Percentiles rank a stretch among this genome's conserved stretches.
phyloP scores from a whole-genome alignment of 2,888 invertebrate genomes.

The Zaprionus bogoriensis region DNA sequence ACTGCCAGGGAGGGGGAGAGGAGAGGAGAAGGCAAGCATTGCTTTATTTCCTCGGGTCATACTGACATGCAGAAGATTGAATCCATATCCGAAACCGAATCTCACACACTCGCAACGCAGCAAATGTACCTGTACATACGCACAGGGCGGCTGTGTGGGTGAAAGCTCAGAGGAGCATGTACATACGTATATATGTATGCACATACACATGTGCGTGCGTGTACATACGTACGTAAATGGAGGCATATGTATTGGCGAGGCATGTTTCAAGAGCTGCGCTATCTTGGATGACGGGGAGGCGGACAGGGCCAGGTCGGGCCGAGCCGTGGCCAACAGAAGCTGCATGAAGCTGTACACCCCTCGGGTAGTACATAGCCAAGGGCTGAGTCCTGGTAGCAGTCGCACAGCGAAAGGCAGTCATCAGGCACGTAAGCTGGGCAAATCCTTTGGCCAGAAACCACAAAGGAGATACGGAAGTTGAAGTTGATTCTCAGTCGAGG shows the following conservation, averaged over 20 bases:
- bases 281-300: slow-evolving; percentile 64
- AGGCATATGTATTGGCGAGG: slow-evolving; percentile 52
- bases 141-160: no score
- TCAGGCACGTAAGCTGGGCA: slow-evolving; percentile 82
- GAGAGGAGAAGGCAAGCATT: slow-evolving; percentile 30
- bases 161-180: no score
- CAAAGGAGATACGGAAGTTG: slow-evolving; percentile 81
- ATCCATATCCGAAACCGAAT: slow-evolving; percentile 54
- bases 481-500: slow-evolving; percentile 73
- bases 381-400: slow-evolving; percentile 83
- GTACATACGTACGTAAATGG: slow-evolving; percentile 19
- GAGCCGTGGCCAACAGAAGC: slow-evolving; percentile 81
- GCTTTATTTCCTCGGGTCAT: slow-evolving; percentile 73
- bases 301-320: no score
- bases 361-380: slow-evolving; percentile 83
- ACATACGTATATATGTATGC: slow-evolving; percentile 15
- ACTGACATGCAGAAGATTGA: slow-evolving; percentile 67
- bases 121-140: slow-evolving; percentile 50
- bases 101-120: slow-evolving; percentile 22
- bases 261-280: slow-evolving; percentile 68
- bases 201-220: slow-evolving; percentile 19
- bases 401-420: slow-evolving; percentile 80
- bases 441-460: slow-evolving; percentile 80
- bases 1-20: slow-evolving; percentile 18
- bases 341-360: slow-evolving; percentile 83